Percentiles rank a stretch among this genome's conserved stretches.
Evolutionary conservation across 2,888 invertebrate species (phyloP).

Genomic region (Eubasilissa splendida): DNA sequence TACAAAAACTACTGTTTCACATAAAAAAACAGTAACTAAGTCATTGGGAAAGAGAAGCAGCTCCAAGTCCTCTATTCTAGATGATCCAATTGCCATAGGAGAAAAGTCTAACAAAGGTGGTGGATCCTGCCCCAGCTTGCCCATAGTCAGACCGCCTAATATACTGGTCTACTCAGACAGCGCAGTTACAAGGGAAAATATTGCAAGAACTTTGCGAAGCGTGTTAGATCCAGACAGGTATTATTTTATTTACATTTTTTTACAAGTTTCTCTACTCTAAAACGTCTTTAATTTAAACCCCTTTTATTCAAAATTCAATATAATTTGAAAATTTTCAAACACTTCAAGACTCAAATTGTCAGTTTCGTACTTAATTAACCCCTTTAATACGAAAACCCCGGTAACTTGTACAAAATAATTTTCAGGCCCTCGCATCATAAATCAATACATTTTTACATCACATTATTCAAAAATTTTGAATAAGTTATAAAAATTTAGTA

Average conservation of each 20-base stretch:
- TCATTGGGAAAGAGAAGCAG: slow-evolving; percentile 54
- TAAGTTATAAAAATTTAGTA: too few species aligned
- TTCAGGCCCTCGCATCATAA: too few species aligned
- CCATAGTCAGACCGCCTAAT: slow-evolving; percentile 73
- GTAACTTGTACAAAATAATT: too few species aligned
- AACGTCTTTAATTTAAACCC: too few species aligned
- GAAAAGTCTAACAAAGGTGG: slow-evolving; percentile 55
- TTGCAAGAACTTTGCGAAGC: slow-evolving; percentile 78
- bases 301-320: too few species aligned
- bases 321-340: too few species aligned
- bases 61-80: slow-evolving; percentile 55
- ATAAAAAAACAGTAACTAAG: slow-evolving; percentile 53
- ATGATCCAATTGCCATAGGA: slow-evolving; percentile 51
- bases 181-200: slow-evolving; percentile 80
- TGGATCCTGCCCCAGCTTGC: slow-evolving; percentile 56
- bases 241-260: slow-evolving; percentile 27
- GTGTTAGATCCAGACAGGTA: slow-evolving; percentile 82
- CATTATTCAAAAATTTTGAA: too few species aligned
- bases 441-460: too few species aligned
- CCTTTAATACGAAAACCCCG: background rate
- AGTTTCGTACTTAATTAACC: background rate
- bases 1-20: slow-evolving; percentile 47
- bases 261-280: too few species aligned
- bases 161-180: slow-evolving; percentile 88
- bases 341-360: too few species aligned